phyloP scores from a whole-genome alignment of 2,888 invertebrate species.

The Agrilus cyanescens region DNA sequence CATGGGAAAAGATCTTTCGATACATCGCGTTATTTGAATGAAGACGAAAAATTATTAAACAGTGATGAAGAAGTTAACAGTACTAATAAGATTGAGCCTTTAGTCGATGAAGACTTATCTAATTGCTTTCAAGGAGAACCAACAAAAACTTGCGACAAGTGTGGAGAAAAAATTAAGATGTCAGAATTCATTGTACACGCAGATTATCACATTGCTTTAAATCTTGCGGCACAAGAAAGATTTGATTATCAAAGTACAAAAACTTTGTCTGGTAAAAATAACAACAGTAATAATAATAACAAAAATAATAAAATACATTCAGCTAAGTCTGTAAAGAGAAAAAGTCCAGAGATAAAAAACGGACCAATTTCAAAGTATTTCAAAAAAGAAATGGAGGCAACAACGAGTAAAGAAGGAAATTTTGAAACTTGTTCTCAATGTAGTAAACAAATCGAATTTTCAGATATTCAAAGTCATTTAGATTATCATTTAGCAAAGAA shows the following conservation, averaged over 20 bases:
- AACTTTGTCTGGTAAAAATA: conserved; percentile 19
- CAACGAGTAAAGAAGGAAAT: conserved; percentile 10
- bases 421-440: conserved; percentile 51
- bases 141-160: conserved; percentile 52
- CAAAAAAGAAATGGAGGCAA: conserved; percentile 20
- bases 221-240: conserved; percentile 26
- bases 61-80: conserved; percentile 6
- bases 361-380: conserved; percentile 14
- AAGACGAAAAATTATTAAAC: conserved; percentile 5
- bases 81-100: conserved; percentile 5
- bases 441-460: conserved; percentile 41
- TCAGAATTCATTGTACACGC: conserved; percentile 60
- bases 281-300: not conserved
- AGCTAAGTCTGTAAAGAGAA: conserved; percentile 12
- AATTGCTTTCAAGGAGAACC: conserved; percentile 25
- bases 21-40: conserved; percentile 22
- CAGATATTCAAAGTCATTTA: conserved; percentile 53
- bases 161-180: conserved; percentile 48
- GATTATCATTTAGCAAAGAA: conserved; percentile 80
- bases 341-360: conserved; percentile 8
- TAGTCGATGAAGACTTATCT: conserved; percentile 10
- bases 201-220: conserved; percentile 71
- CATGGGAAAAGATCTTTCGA: conserved; percentile 21
- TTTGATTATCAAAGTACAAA: too few relatives aligned
- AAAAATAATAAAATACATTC: conserved; percentile 7